Conservation (phyloP, 1,140 invertebrate genomes). For the Hylaeus volcanicus region DNA sequence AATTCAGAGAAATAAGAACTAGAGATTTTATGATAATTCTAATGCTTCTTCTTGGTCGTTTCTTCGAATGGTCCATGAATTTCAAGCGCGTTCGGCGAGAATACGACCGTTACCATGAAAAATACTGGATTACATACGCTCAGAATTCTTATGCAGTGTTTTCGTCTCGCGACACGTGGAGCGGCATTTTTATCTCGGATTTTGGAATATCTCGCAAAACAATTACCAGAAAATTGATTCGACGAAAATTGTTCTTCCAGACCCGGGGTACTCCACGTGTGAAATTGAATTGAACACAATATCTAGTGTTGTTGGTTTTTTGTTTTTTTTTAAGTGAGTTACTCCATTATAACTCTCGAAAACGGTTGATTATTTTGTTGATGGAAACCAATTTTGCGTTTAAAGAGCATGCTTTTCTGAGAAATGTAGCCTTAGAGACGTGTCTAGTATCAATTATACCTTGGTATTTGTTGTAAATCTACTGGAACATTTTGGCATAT, state of each 20-base stretch:
- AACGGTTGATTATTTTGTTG: not conserved
- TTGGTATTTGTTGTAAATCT: too few species aligned
- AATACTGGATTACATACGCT: conserved; percentile 35
- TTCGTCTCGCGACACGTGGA: not conserved
- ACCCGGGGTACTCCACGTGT: too few species aligned
- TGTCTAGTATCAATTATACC: too few species aligned
- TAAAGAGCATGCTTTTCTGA: too few species aligned
- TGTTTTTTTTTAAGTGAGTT: not conserved
- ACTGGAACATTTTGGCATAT: too few species aligned
- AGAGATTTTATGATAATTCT: conserved; percentile 43
- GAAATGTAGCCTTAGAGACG: too few species aligned
- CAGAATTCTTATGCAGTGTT: not conserved
- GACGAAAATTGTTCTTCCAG: not conserved
- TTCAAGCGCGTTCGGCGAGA: conserved; percentile 25
- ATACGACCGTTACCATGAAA: conserved; percentile 32
- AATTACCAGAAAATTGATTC: conserved; percentile 35
- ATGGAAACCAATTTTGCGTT: not conserved
- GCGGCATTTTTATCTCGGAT: conserved; percentile 33
- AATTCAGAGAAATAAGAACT: conserved; percentile 36
- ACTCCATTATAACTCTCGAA: not conserved
- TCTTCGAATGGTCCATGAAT: conserved; percentile 45
- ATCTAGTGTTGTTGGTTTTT: not conserved
- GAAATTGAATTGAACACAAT: not conserved
- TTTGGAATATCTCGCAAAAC: not conserved
- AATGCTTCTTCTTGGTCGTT: conserved; percentile 39